Evolutionary conservation across 2,797 vertebrate genomes (phyloP).

Genomic region (Champsocephalus esox): DNA sequence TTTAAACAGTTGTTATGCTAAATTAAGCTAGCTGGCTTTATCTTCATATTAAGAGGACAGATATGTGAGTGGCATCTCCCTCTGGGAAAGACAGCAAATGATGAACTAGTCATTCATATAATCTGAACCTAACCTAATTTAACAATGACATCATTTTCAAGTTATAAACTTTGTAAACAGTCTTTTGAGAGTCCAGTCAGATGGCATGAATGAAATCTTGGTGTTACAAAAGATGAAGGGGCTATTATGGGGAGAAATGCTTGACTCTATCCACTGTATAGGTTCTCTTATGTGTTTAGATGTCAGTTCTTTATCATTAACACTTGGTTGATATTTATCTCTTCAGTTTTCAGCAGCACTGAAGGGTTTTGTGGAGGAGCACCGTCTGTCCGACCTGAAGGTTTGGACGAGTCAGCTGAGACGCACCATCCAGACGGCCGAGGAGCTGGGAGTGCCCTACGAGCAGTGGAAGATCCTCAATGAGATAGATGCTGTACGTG

Average conservation of each 20-base stretch:
- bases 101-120: neutral
- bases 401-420: slow-evolving; percentile 98
- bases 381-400: slow-evolving; percentile 91
- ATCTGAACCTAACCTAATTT: neutral
- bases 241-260: neutral
- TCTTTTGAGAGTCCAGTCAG: neutral
- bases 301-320: neutral
- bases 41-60: neutral
- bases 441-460: slow-evolving; percentile 91
- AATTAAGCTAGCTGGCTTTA: neutral
- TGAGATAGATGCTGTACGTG: slow-evolving; percentile 95
- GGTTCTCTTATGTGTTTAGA: neutral
- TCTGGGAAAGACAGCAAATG: neutral
- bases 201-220: neutral
- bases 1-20: neutral
- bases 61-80: neutral
- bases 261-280: neutral
- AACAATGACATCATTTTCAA: neutral
- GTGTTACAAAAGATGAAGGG: neutral
- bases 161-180: neutral
- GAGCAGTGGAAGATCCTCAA: slow-evolving; percentile 99
- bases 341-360: slow-evolving; percentile 88
- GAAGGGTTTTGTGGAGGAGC: slow-evolving; percentile 88
- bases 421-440: slow-evolving; percentile 95
- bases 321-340: neutral